phyloP scores from a whole-genome alignment of 2,797 vertebrate species.

The Cynodonichthys magdalenae region DNA sequence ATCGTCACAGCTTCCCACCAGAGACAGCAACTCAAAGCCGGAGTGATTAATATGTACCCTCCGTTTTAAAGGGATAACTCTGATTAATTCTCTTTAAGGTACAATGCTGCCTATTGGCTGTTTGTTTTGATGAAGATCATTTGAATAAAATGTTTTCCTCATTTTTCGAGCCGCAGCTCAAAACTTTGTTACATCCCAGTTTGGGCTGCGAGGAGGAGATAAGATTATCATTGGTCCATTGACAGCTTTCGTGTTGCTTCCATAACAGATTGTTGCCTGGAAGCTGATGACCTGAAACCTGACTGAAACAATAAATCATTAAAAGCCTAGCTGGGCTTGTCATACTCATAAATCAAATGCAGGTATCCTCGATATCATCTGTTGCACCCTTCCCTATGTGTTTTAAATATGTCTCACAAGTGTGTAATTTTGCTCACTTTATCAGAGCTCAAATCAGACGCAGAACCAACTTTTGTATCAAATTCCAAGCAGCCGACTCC shows the following conservation, averaged over 20 bases:
- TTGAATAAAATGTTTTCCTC: constrained; percentile 74
- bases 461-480: constrained; percentile 20
- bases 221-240: constrained; percentile 75
- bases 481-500: constrained; percentile 12
- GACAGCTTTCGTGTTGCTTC: constrained; percentile 76
- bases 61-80: constrained; percentile 75
- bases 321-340: constrained; percentile 73
- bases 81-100: constrained; percentile 82
- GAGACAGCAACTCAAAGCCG: constrained; percentile 67
- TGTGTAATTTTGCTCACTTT: constrained; percentile 65
- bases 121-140: constrained; percentile 78
- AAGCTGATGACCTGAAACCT: constrained; percentile 81
- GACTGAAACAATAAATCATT: constrained; percentile 82
- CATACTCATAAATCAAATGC: constrained; percentile 79
- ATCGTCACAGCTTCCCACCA: constrained; percentile 60
- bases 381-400: constrained; percentile 44
- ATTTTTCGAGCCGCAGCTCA: constrained; percentile 59
- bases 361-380: constrained; percentile 55
- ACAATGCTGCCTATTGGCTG: constrained; percentile 76
- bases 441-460: constrained; percentile 57
- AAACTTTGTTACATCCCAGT: constrained; percentile 49
- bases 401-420: constrained; percentile 64
- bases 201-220: constrained; percentile 72
- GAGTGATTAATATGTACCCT: constrained; percentile 77
- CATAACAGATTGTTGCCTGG: constrained; percentile 78